Evolutionary conservation across 1,140 invertebrate species (phyloP).

Genomic region (Elymnias hypermnestra): DNA sequence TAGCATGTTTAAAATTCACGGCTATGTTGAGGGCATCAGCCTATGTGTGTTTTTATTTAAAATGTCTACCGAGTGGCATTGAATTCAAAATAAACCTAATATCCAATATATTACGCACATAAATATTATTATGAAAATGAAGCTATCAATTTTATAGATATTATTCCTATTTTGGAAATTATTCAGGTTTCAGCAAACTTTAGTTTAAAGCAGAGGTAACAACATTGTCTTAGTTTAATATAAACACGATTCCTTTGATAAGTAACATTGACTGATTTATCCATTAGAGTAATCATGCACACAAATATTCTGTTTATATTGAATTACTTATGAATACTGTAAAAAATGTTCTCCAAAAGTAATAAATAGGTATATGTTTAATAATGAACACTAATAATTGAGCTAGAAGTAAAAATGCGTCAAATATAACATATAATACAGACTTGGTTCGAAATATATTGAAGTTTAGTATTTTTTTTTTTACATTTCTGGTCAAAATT

Average conservation of each 20-base stretch:
- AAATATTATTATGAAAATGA: no score
- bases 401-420: neutral
- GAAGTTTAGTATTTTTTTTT: no score
- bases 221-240: no score
- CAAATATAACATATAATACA: no score
- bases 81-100: neutral
- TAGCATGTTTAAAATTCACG: no score
- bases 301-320: neutral
- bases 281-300: neutral
- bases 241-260: no score
- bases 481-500: no score
- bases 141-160: no score
- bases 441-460: neutral
- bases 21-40: neutral
- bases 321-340: neutral
- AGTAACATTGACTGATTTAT: no score
- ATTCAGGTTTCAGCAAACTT: no score
- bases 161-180: no score
- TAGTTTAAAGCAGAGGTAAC: no score
- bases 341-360: slow-evolving; percentile 3
- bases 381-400: neutral
- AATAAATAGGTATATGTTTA: neutral
- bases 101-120: neutral
- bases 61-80: neutral
- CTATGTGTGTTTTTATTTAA: neutral